Evolutionary conservation across 2,113 vertebrate species (phyloP), one percentile per base, ranked within the genome.

Genomic region (Anhinga anhinga): DNA sequence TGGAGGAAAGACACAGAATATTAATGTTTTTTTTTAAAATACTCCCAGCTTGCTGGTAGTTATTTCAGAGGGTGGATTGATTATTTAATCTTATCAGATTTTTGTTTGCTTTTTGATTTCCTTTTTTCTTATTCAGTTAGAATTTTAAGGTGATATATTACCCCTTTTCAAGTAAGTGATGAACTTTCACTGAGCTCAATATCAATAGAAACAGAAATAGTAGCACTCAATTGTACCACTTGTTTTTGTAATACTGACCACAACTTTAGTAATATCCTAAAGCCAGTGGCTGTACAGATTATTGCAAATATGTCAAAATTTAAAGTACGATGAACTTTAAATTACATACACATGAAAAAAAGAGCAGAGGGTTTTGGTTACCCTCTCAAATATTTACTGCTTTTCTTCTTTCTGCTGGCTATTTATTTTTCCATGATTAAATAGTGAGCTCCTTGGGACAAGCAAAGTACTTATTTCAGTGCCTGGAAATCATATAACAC

Each of bases 361-460:
- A 26, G 15, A 82, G 6, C 47, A 83, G 23, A 69, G 27, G 4
- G 9, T 52, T 92, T 84, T 72, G 49, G 50, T 77, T 87, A 88
- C 19, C 38, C 69, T 85, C 34, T 90, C 21, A 71, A 40, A 74
- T 92, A 79, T 90, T 88, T 92, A 81, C 58, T 79, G 17, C 10
- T 81, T 91, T 90, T 88, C 38, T 82, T 76, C 9, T 74, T 79
- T 21, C 44, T 74, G 15, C 15, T 78, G 77, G 45, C 63, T 67
- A 22, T 86, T 91, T 88, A 63, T 90, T 95, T 94, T 66, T 71
- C 17, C 13, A 26, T 76, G n/a, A 74, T 88, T 86, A 86, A 94
- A 79, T 32, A 87, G 40, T 73, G 49, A 91, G 58, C 27, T 82
- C 23, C 53, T 36, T 87, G 45, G 29, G 61, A 85, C 20, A 77